Evolutionary conservation across 2,888 invertebrate species (phyloP), one percentile per base, ranked within the genome.

Genomic region (Altica lythri): DNA sequence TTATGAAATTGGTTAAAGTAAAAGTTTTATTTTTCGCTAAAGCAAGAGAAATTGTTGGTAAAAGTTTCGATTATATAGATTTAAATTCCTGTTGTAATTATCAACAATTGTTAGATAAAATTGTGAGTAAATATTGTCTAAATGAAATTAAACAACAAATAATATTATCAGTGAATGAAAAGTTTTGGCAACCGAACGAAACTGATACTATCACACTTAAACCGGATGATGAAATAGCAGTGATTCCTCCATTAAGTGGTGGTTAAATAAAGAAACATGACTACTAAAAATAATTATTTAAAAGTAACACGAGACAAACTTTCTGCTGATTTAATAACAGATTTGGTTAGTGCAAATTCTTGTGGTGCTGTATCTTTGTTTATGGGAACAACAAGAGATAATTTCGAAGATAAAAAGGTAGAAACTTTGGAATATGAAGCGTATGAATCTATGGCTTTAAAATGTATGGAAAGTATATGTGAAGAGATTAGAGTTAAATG

Each of bases 221-320:
- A 29, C 79, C 83, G 17, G 85, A 83, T 58, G 95, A 95, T 79
- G 89, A 86, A 75, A 82, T 96, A 58, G 96, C 95, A 57, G 82
- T 96, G 9, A 95, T 97, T 70, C 96, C 96, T 46, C 96, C 96
- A 0, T 80, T 97, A 44, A 95, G 95, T 77, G 95, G 95, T 67
- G 96, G 96, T 83, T 62, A 50, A 51, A 48, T 2, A n/a, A n/a
- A n/a, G n/a, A n/a, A n/a, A n/a, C n/a, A n/a, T n/a, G n/a, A n/a
- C n/a, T 38, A 18, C 14, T 32, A 63, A 63, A 29, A 90, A 89
- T 86, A 86, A 92, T 78, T 80, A 83, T 62, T 68, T 92, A 12
- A 83, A 87, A 69, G 72, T 95, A 38, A 83, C 85, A 0, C 70
- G 81, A 0, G 84, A 86, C 29, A 83, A 83, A 66, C 76, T 95